phyloP scores from a whole-genome alignment of 2,797 vertebrate species.

The Galago senegalensis region DNA sequence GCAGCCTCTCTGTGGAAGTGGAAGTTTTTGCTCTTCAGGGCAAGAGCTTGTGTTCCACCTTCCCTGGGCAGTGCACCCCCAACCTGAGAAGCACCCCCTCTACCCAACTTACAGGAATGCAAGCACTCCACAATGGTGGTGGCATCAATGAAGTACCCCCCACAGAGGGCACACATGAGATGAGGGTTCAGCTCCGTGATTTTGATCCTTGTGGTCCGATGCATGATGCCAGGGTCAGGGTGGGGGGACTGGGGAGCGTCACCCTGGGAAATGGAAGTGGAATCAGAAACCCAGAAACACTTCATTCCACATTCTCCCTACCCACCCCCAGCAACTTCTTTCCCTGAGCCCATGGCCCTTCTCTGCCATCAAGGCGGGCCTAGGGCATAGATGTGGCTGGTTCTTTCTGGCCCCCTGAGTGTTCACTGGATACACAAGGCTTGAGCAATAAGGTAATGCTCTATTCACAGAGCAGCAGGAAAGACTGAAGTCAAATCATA shows the following conservation, averaged over 20 bases:
- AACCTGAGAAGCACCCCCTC: neutral
- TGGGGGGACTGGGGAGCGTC: slow-evolving; percentile 25
- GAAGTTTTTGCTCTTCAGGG: neutral
- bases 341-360: neutral
- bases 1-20: neutral
- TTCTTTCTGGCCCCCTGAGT: neutral
- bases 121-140: slow-evolving; percentile 97
- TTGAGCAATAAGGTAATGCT: slow-evolving; percentile 2
- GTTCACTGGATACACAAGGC: neutral
- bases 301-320: neutral
- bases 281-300: neutral
- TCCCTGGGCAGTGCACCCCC: neutral
- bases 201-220: slow-evolving; percentile 95
- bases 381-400: rapidly evolving
- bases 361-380: neutral
- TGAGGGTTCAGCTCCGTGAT: slow-evolving; percentile 97
- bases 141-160: slow-evolving; percentile 97
- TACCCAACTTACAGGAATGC: slow-evolving; percentile 95
- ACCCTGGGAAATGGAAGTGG: slow-evolving; percentile 59
- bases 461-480: neutral
- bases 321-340: neutral
- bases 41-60: neutral
- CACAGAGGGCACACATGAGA: slow-evolving; percentile 96
- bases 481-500: slow-evolving; percentile 2
- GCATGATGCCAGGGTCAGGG: slow-evolving; percentile 93